Evolutionary conservation across 1,140 invertebrate genomes (phyloP).

Genomic region (Tachypleus tridentatus): DNA sequence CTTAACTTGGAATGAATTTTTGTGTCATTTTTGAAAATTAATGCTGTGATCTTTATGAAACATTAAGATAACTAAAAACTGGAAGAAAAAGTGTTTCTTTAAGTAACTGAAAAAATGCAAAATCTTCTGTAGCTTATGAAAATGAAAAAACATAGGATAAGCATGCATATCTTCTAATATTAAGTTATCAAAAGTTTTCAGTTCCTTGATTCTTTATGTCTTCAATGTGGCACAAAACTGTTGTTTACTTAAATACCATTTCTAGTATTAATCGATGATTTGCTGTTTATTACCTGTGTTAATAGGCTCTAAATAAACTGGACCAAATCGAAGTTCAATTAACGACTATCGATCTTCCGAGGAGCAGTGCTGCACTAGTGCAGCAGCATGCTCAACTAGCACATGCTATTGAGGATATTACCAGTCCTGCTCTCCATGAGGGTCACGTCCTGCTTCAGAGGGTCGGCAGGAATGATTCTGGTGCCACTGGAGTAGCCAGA

Average conservation of each 20-base stretch:
- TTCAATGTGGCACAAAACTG: slow-evolving; percentile 1
- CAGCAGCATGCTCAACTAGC: slow-evolving; percentile 18
- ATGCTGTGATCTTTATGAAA: no score
- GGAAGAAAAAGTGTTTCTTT: no score
- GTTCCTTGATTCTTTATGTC: no score
- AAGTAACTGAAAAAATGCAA: no score
- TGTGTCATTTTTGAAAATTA: no score
- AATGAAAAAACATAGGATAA: no score
- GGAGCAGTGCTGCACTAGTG: slow-evolving; percentile 47
- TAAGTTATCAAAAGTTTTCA: no score
- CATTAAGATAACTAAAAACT: no score
- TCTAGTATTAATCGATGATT: background rate
- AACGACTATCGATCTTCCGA: slow-evolving; percentile 46
- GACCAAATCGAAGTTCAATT: slow-evolving; percentile 65
- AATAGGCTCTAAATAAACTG: slow-evolving; percentile 54
- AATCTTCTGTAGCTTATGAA: no score
- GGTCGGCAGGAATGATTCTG: slow-evolving; percentile 48
- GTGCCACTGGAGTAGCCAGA: slow-evolving; percentile 49
- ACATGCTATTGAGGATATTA: slow-evolving; percentile 48
- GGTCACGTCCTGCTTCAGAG: slow-evolving; percentile 59
- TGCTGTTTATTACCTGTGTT: slow-evolving; percentile 15
- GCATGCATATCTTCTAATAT: no score
- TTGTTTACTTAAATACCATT: slow-evolving; percentile 3
- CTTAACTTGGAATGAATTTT: no score
- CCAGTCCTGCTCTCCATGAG: slow-evolving; percentile 47